Conservation (phyloP, 2,888 invertebrate species). For the Tachina lurida region DNA sequence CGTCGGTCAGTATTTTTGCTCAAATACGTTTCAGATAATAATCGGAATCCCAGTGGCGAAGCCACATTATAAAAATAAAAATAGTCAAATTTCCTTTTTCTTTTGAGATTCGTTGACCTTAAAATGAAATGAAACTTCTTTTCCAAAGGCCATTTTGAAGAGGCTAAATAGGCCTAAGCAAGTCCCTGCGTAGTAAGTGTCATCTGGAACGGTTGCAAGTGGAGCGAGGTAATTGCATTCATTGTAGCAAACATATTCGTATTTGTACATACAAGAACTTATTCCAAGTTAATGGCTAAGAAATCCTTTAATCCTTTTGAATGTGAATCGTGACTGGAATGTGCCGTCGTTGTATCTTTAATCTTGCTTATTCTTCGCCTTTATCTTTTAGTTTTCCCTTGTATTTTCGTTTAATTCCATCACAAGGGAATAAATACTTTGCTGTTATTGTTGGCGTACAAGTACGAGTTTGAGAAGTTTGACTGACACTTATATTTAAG, state of each 20-base stretch:
- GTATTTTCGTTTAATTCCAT: constrained; percentile 28
- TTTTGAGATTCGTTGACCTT: no score
- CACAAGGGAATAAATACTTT: background rate
- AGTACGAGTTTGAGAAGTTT: background rate
- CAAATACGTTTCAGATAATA: no score
- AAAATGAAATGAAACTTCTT: no score
- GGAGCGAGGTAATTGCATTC: background rate
- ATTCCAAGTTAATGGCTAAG: constrained; percentile 70
- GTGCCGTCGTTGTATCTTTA: constrained; percentile 50
- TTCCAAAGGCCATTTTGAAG: no score
- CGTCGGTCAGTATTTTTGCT: no score
- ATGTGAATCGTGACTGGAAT: constrained; percentile 73
- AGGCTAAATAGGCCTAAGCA: no score
- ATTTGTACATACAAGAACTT: constrained; percentile 51
- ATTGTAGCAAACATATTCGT: constrained; percentile 20
- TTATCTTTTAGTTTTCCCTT: constrained; percentile 20
- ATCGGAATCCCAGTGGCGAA: no score
- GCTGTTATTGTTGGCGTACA: background rate
- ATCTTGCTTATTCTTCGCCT: constrained; percentile 37
- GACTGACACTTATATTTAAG: constrained; percentile 14
- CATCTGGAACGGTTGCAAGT: background rate
- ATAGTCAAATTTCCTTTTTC: no score
- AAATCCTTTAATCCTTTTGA: constrained; percentile 73
- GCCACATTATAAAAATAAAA: no score
- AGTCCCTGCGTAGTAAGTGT: no score